Conservation (phyloP, 2,888 invertebrate genomes). For the Tiphia femorata region DNA sequence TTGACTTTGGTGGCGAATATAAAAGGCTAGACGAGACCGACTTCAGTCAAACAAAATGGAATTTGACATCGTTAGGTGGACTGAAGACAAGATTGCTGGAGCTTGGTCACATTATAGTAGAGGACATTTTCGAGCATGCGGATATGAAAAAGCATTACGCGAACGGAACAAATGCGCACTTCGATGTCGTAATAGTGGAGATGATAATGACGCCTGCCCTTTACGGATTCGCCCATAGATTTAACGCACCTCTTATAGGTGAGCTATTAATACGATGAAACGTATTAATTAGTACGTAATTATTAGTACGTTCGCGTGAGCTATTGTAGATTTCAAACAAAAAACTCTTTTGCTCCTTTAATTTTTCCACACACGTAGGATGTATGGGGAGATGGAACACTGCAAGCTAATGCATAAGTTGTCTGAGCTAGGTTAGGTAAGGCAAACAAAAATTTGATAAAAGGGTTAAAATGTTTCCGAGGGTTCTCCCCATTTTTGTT, state of each 20-base stretch:
- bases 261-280: constrained; percentile 3
- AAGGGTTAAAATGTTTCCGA: too few relatives aligned
- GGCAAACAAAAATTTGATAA: too few relatives aligned
- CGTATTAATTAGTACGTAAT: background rate
- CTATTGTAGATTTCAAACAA: too few relatives aligned
- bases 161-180: constrained; percentile 61
- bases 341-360: too few relatives aligned
- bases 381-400: too few relatives aligned
- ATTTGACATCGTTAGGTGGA: constrained; percentile 10
- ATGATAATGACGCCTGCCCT: constrained; percentile 70
- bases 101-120: constrained; percentile 10
- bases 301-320: too few relatives aligned
- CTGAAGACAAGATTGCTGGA: constrained; percentile 8
- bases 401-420: too few relatives aligned
- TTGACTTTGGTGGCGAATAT: constrained; percentile 1
- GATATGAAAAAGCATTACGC: constrained; percentile 24
- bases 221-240: constrained; percentile 72
- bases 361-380: too few relatives aligned
- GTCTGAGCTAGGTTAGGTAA: too few relatives aligned
- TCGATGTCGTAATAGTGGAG: constrained; percentile 73
- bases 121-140: constrained; percentile 14
- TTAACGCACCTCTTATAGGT: constrained; percentile 71
- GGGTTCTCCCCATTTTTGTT: too few relatives aligned
- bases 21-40: constrained; percentile 8
- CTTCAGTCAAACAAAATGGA: constrained; percentile 8